Percentiles rank a stretch among this genome's conserved stretches.
Conservation (phyloP, 2,113 vertebrate species). For the Neodontobutis hainanensis region DNA sequence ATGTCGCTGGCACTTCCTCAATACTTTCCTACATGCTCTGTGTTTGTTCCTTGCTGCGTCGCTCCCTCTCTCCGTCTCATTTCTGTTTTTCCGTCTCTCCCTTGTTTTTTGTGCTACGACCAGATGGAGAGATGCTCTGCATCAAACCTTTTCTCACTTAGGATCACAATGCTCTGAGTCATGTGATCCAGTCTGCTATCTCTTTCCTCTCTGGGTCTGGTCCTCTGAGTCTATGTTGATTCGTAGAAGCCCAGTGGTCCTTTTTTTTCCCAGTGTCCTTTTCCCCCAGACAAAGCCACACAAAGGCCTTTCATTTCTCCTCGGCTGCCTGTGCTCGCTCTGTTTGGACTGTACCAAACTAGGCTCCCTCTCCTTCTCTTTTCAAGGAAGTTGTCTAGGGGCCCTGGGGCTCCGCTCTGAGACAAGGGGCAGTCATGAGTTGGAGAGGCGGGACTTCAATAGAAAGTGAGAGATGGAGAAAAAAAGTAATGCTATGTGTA, state of each 20-base stretch:
- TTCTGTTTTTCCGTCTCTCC: slow-evolving; percentile 47
- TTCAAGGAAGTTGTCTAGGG: slow-evolving; percentile 71
- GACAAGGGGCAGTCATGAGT: slow-evolving; percentile 52
- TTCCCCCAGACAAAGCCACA: slow-evolving; percentile 59
- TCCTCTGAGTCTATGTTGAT: slow-evolving; percentile 38
- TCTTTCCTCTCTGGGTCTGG: slow-evolving; percentile 44
- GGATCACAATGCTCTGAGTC: slow-evolving; percentile 69
- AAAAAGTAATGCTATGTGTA: slow-evolving; percentile 35
- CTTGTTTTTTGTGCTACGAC: slow-evolving; percentile 43
- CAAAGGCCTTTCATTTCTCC: slow-evolving; percentile 77
- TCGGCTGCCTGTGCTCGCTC: slow-evolving; percentile 58
- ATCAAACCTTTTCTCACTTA: slow-evolving; percentile 66
- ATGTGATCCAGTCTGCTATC: slow-evolving; percentile 65
- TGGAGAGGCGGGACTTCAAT: slow-evolving; percentile 1
- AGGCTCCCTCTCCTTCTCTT: slow-evolving; percentile 56
- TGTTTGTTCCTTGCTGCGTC: slow-evolving; percentile 50
- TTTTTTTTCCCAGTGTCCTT: slow-evolving; percentile 57
- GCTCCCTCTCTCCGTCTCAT: slow-evolving; percentile 32
- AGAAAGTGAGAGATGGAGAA: slow-evolving; percentile 50
- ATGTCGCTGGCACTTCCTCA: slow-evolving; percentile 78
- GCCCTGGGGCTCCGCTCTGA: slow-evolving; percentile 67
- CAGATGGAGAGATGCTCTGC: slow-evolving; percentile 76
- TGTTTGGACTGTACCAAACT: slow-evolving; percentile 76
- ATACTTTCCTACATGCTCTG: slow-evolving; percentile 70
- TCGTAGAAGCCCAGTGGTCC: slow-evolving; percentile 48